These are phyloP conservation scores for Drosophila mayri DNA, from an alignment of 1,140 invertebrate species.

Conservation along the genomic window DNA sequence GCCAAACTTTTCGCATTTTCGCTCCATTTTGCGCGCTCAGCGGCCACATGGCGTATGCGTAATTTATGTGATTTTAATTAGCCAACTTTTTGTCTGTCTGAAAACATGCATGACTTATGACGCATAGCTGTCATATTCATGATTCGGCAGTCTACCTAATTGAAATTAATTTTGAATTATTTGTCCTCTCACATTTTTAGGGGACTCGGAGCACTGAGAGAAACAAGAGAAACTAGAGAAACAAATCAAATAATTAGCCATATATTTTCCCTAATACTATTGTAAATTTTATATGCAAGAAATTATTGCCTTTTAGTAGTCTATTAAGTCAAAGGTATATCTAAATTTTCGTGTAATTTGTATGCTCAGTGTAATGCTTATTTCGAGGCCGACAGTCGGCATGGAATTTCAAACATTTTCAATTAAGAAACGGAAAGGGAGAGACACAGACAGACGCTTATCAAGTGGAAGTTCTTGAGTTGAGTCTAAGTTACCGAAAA, in stretches of 20 bases:
- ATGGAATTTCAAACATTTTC: conserved; percentile 82
- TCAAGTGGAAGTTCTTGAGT: conserved; percentile 59
- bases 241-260: too few species aligned
- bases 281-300: too few species aligned
- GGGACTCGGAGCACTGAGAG: not conserved
- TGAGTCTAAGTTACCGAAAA: conserved; percentile 72
- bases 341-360: not conserved
- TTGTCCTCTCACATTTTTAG: conserved; percentile 15
- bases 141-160: conserved; percentile 63
- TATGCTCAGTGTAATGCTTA: conserved; percentile 2
- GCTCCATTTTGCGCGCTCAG: conserved; percentile 47
- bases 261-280: too few species aligned
- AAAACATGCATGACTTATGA: conserved; percentile 62
- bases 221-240: too few species aligned
- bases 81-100: conserved; percentile 30
- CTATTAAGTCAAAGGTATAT: not conserved
- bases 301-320: too few species aligned
- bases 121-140: conserved; percentile 79
- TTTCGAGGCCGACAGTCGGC: conserved; percentile 56
- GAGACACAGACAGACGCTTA: conserved; percentile 45
- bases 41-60: conserved; percentile 71
- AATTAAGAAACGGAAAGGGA: conserved; percentile 63
- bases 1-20: conserved; percentile 60
- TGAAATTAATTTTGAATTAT: conserved; percentile 82
- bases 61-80: conserved; percentile 82